These are phyloP conservation scores for Drosophila murphyi DNA, from an alignment of 1,140 invertebrate genomes.

Conservation along the genomic window DNA sequence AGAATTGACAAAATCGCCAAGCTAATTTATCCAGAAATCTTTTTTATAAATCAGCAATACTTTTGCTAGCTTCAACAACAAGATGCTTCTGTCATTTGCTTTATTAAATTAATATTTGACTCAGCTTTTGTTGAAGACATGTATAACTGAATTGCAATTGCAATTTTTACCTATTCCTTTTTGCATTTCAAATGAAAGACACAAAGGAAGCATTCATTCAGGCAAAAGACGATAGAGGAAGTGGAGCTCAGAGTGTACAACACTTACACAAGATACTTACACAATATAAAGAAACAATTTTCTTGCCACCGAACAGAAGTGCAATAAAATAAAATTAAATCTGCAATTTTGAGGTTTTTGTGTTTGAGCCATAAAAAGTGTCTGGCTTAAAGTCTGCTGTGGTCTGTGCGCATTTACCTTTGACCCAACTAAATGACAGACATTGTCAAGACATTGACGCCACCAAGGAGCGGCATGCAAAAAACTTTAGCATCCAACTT, in stretches of 20 bases:
- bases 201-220: constrained; percentile 7
- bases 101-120: not conserved
- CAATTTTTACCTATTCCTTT: constrained; percentile 31
- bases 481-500: constrained; percentile 56
- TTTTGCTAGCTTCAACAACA: not conserved
- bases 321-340: constrained; percentile 83
- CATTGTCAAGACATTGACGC: constrained; percentile 35
- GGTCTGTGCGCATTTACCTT: constrained; percentile 59
- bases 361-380: constrained; percentile 71
- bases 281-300: constrained; percentile 75
- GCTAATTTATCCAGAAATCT: too few relatives aligned
- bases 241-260: not conserved
- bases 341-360: constrained; percentile 80
- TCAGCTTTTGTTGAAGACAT: not conserved
- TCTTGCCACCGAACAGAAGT: constrained; percentile 48
- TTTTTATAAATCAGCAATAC: not conserved
- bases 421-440: constrained; percentile 68
- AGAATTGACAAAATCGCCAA: too few relatives aligned
- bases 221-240: not conserved
- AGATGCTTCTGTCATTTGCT: not conserved
- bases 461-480: constrained; percentile 49
- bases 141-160: constrained; percentile 11
- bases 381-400: constrained; percentile 60
- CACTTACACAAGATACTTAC: constrained; percentile 9
- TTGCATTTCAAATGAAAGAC: constrained; percentile 45